A percentile compares a stretch with the other conserved stretches of the same genome.
phyloP scores from a whole-genome alignment of 2,888 invertebrate species.

The Troides helena region DNA sequence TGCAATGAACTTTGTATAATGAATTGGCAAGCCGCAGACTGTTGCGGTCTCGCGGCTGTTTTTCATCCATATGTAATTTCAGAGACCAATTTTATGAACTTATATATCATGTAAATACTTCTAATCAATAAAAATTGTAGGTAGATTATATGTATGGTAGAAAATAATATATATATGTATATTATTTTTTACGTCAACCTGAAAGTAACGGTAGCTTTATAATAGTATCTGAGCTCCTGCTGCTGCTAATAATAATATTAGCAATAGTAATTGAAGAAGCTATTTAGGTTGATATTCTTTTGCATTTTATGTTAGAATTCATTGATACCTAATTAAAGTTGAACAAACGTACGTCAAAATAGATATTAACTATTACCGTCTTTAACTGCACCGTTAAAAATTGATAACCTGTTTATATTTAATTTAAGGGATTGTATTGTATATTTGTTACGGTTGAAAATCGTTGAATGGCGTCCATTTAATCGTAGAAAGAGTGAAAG shows the following conservation, averaged over 20 bases:
- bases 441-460: slow-evolving; percentile 22
- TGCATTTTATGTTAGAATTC: too few species aligned
- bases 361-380: background rate
- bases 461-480: slow-evolving; percentile 22
- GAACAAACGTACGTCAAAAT: background rate
- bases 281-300: too few species aligned
- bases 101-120: slow-evolving; percentile 1
- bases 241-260: too few species aligned
- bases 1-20: slow-evolving; percentile 64
- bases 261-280: too few species aligned
- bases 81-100: slow-evolving; percentile 34
- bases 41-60: slow-evolving; percentile 53
- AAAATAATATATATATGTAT: too few species aligned
- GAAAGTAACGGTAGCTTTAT: background rate
- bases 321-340: background rate
- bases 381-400: too few species aligned
- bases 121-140: background rate
- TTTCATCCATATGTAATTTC: slow-evolving; percentile 47
- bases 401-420: background rate
- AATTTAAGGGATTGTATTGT: background rate
- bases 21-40: slow-evolving; percentile 60
- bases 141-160: too few species aligned
- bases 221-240: too few species aligned
- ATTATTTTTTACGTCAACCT: background rate
- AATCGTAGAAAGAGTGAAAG: slow-evolving; percentile 25